Evolutionary conservation across 1,140 invertebrate genomes (phyloP).

Genomic region (Leguminivora glycinivorella): DNA sequence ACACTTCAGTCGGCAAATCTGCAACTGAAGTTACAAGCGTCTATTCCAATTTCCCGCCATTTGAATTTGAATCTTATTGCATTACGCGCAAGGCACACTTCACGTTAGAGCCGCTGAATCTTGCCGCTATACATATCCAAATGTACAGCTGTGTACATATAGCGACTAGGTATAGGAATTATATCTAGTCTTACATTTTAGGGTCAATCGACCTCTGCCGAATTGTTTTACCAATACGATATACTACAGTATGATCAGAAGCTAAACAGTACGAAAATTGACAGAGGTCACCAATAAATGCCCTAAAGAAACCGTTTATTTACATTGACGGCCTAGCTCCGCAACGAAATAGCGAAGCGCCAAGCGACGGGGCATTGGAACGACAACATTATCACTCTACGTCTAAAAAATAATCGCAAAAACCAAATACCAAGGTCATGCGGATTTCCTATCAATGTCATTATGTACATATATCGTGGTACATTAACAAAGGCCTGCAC

Average conservation of each 20-base stretch:
- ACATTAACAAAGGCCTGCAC: conserved; percentile 78
- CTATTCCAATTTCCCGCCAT: conserved; percentile 36
- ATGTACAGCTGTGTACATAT: conserved; percentile 64
- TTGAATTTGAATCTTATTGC: conserved; percentile 49
- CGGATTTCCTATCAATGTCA: conserved; percentile 80
- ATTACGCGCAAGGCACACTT: conserved; percentile 44
- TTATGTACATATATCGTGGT: conserved; percentile 66
- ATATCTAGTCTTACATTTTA: conserved; percentile 25
- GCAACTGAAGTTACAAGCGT: conserved; percentile 47
- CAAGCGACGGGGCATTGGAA: conserved; percentile 63
- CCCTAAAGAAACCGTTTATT: conserved; percentile 68
- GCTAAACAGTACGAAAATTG: conserved; percentile 42
- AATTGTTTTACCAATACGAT: not conserved
- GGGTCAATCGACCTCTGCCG: conserved; percentile 15
- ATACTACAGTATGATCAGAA: not conserved
- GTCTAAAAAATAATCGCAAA: conserved; percentile 73
- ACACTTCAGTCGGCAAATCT: conserved; percentile 40
- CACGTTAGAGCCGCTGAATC: conserved; percentile 37
- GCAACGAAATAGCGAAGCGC: conserved; percentile 62
- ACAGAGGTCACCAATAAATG: conserved; percentile 69
- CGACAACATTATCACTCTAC: conserved; percentile 61
- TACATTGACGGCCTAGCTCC: conserved; percentile 67
- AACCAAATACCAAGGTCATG: conserved; percentile 78
- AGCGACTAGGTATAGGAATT: conserved; percentile 44
- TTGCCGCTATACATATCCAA: conserved; percentile 50